Percentiles rank a stretch among this genome's conserved stretches.
Evolutionary conservation across 2,888 invertebrate species (phyloP).

Genomic region (Tipula confusa): DNA sequence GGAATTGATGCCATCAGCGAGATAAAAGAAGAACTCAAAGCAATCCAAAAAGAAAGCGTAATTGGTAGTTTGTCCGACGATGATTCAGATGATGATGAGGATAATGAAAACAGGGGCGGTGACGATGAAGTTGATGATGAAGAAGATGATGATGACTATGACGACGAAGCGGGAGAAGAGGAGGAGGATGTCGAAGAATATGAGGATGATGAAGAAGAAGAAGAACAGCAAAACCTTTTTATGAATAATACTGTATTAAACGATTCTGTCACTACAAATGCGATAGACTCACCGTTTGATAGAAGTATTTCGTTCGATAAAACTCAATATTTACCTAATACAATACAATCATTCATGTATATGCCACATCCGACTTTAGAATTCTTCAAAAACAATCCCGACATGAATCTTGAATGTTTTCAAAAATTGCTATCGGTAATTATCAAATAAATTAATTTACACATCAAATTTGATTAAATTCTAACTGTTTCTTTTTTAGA

Average conservation of each 20-base stretch:
- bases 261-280: neutral
- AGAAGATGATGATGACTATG: slow-evolving; percentile 42
- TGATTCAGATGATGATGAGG: slow-evolving; percentile 45
- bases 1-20: neutral
- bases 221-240: slow-evolving; percentile 37
- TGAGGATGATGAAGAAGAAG: slow-evolving; percentile 39
- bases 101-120: slow-evolving; percentile 51
- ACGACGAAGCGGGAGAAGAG: slow-evolving; percentile 39
- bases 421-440: neutral
- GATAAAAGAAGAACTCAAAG: slow-evolving; percentile 43
- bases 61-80: slow-evolving; percentile 61
- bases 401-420: slow-evolving; percentile 43
- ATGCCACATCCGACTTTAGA: slow-evolving; percentile 43
- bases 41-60: slow-evolving; percentile 52
- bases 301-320: slow-evolving; percentile 37
- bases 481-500: slow-evolving; percentile 38
- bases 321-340: slow-evolving; percentile 36
- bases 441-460: neutral
- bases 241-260: neutral
- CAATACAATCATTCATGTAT: slow-evolving; percentile 44
- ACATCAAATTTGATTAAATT: neutral
- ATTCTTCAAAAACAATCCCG: slow-evolving; percentile 44
- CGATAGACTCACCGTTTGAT: slow-evolving; percentile 32
- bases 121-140: slow-evolving; percentile 50
- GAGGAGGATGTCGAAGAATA: slow-evolving; percentile 41